Evolutionary conservation across 2,113 vertebrate genomes (phyloP).

Genomic region (Labeo catla): DNA sequence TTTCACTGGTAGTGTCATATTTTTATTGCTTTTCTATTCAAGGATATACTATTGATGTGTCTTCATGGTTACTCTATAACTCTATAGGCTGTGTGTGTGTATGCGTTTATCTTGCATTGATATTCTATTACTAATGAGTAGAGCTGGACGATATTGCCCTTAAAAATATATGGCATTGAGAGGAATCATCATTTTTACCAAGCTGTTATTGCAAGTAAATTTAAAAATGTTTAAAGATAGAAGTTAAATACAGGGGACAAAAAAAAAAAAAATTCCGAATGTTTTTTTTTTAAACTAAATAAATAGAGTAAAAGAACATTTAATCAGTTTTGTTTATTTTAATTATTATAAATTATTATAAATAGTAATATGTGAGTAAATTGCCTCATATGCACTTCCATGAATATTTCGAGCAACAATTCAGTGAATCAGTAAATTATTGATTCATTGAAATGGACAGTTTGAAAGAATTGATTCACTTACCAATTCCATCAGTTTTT

Average conservation of each 20-base stretch:
- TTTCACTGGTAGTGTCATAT: slow-evolving; percentile 7
- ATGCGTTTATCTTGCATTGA: not conserved
- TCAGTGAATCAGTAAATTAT: not conserved
- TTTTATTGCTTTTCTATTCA: slow-evolving; percentile 12
- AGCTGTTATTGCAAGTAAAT: not conserved
- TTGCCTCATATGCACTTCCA: not conserved
- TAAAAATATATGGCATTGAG: not conserved
- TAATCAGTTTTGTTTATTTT: not conserved
- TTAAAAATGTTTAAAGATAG: not conserved
- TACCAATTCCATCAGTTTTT: not conserved
- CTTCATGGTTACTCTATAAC: not conserved
- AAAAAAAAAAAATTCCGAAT: not conserved
- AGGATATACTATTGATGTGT: slow-evolving; percentile 1
- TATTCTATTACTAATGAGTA: not conserved
- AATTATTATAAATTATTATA: too few relatives aligned
- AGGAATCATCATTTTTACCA: not conserved
- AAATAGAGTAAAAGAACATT: not conserved
- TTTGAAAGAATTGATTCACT: not conserved
- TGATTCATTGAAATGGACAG: not conserved
- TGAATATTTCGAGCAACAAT: not conserved
- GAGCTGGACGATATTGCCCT: not conserved
- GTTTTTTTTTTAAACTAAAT: not conserved
- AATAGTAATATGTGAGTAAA: not conserved
- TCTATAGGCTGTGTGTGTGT: not conserved
- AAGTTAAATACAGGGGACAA: not conserved